Conservation (phyloP, 2,888 invertebrate species). For the Drosophila villosipedis region DNA sequence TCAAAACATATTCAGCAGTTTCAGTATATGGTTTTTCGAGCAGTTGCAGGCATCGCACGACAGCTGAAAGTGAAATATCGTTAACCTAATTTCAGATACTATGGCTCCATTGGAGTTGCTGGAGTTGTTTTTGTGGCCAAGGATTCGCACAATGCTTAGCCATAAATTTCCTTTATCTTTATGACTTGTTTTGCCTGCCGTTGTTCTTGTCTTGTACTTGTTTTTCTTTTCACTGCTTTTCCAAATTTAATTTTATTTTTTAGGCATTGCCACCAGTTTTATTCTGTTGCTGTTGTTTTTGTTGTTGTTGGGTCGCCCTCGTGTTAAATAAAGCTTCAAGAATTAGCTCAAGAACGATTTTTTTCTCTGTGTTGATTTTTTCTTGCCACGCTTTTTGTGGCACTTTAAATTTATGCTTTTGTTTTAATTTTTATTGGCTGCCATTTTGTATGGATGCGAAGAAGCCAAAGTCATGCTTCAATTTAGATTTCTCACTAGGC, state of each 20-base stretch:
- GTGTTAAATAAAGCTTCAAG: conserved; percentile 52
- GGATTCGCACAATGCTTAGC: conserved; percentile 61
- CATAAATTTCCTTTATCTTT: conserved; percentile 68
- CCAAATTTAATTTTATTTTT: conserved; percentile 47
- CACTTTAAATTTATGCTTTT: conserved; percentile 54
- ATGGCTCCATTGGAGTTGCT: conserved; percentile 26
- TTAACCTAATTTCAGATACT: conserved; percentile 81
- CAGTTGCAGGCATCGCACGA: conserved; percentile 42
- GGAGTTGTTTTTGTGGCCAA: conserved; percentile 43
- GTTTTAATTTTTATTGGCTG: conserved; percentile 63
- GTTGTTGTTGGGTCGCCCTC: conserved; percentile 1
- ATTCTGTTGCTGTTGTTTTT: conserved; percentile 28
- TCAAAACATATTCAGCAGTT: conserved; percentile 58
- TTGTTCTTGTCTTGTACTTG: conserved; percentile 21
- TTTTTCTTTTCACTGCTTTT: conserved; percentile 25
- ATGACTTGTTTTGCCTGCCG: conserved; percentile 63
- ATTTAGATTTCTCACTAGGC: conserved; percentile 48
- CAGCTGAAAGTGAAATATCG: conserved; percentile 77
- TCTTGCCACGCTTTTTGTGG: conserved; percentile 15
- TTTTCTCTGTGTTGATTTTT: conserved; percentile 27
- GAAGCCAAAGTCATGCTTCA: conserved; percentile 29
- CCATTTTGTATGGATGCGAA: conserved; percentile 42
- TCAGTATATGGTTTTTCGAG: conserved; percentile 41
- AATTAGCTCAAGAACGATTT: conserved; percentile 64
- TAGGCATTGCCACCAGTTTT: conserved; percentile 46